These are phyloP conservation scores for Scotopteryx bipunctaria DNA, from an alignment of 2,888 invertebrate genomes.

Conservation along the genomic window DNA sequence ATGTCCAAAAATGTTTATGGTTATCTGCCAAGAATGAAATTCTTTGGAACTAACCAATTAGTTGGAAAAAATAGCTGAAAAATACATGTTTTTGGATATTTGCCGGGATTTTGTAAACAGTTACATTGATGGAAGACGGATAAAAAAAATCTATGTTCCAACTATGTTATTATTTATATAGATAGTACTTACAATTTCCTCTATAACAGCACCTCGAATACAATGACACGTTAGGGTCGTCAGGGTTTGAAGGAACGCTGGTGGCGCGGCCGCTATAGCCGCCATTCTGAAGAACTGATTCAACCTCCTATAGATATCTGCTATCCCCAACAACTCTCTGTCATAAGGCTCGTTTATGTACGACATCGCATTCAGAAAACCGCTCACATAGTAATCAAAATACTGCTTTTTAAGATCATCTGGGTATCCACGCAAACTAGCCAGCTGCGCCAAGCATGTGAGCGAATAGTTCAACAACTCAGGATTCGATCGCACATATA, in stretches of 20 bases:
- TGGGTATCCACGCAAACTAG: conserved; percentile 71
- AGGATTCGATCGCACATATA: conserved; percentile 90
- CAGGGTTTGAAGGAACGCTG: conserved; percentile 70
- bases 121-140: no score
- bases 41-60: no score
- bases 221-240: conserved; percentile 73
- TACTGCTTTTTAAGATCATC: conserved; percentile 70
- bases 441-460: conserved; percentile 91
- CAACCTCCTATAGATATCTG: conserved; percentile 74
- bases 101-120: no score
- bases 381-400: conserved; percentile 73
- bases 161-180: no score
- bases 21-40: no score
- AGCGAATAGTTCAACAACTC: conserved; percentile 90
- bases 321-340: conserved; percentile 72
- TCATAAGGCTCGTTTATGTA: conserved; percentile 68
- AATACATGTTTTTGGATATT: no score
- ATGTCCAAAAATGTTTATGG: no score
- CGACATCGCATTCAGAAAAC: conserved; percentile 72
- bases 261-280: conserved; percentile 69
- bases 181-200: conserved; percentile 75
- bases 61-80: no score
- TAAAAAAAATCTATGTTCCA: no score
- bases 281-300: conserved; percentile 73
- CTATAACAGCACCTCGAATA: conserved; percentile 71